Conservation (phyloP, 2,113 vertebrate species). For the Elanus axillaris region DNA sequence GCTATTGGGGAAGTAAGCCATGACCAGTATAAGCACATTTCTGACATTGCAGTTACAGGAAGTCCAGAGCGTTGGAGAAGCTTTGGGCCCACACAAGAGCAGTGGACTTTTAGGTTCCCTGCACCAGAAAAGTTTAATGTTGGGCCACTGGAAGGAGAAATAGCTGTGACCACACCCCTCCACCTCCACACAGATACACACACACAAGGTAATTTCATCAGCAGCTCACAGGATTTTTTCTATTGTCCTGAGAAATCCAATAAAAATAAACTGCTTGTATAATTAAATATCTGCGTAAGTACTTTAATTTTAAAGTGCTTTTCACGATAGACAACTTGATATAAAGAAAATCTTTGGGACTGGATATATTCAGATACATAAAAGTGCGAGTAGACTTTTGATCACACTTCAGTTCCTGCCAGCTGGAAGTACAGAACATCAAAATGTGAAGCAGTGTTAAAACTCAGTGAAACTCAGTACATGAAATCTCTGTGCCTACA, state of each 20-base stretch:
- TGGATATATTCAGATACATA: constrained; percentile 41
- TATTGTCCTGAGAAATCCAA: background rate
- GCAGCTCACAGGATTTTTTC: background rate
- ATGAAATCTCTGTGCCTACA: background rate
- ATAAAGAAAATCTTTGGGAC: background rate
- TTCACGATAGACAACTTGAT: background rate
- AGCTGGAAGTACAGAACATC: constrained; percentile 41
- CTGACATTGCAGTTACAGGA: background rate
- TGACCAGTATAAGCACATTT: background rate
- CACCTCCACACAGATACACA: background rate
- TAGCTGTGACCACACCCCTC: background rate
- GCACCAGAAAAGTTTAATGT: background rate
- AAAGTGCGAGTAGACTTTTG: constrained; percentile 14
- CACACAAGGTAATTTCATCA: background rate
- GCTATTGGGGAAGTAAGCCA: background rate
- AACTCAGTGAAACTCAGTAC: background rate
- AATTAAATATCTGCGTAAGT: background rate
- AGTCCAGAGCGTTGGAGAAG: background rate
- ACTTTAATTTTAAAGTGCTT: background rate
- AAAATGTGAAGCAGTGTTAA: background rate
- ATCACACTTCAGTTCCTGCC: constrained; percentile 37
- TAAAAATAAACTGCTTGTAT: background rate
- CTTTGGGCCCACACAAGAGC: background rate
- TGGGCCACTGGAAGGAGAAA: background rate
- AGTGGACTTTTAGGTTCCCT: background rate